These are phyloP conservation scores for Cryptotis parvus DNA, from an alignment of 2,113 vertebrate genomes.

Conservation along the genomic window DNA sequence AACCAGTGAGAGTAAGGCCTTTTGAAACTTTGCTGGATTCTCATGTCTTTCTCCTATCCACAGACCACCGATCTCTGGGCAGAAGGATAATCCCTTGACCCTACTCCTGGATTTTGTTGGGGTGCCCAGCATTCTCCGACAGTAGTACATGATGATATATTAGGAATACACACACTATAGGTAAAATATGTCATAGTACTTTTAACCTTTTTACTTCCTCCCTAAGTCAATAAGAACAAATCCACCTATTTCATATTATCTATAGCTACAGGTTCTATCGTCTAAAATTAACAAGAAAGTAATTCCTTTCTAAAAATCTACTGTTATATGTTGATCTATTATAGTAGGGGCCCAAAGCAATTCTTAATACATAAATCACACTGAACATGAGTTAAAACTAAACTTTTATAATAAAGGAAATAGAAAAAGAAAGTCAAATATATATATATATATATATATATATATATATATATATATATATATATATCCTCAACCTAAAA, in stretches of 20 bases:
- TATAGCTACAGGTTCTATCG: not conserved
- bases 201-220: not conserved
- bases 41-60: too few species aligned
- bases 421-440: not conserved
- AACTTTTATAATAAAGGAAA: not conserved
- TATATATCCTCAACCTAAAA: slow-evolving; percentile 18
- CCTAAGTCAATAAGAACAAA: not conserved
- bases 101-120: too few species aligned
- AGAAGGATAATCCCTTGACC: too few species aligned
- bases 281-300: not conserved
- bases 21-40: too few species aligned
- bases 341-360: not conserved
- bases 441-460: too few species aligned
- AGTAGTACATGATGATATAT: not conserved
- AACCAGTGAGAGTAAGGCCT: too few species aligned
- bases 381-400: not conserved
- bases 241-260: too few species aligned
- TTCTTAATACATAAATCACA: not conserved
- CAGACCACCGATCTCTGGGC: too few species aligned
- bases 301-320: not conserved
- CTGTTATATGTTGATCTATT: not conserved
- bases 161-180: not conserved
- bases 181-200: not conserved
- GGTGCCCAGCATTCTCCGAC: too few species aligned
- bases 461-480: too few species aligned